Base-by-base conservation (phyloP, 92 coral and sea anemone genomes). In the Epizoanthus fatuus region DNA sequence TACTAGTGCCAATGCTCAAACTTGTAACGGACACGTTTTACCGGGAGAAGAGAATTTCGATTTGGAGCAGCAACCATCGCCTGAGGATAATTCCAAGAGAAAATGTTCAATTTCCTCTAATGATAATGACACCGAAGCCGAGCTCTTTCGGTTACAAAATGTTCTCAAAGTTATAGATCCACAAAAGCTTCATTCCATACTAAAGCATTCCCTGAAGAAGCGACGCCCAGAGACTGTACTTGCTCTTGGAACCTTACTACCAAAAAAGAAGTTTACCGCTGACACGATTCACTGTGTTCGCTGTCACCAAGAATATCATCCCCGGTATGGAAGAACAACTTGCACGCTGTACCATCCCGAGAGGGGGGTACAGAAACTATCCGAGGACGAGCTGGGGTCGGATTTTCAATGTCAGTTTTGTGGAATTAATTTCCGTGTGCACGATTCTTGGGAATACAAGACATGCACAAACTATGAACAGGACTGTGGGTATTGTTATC, bases 231-330 rank as follows among this genome's bases (percentile, higher is more conserved):
- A 83, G 76, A 55, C 73, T 25, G 89, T 95, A 14, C 32, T 55
- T 14, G 94, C 96, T 1, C 39, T 95, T 32, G 90, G 92, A 11
- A 84, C 85, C 22, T 72, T 95, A 62, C 81, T 95, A 10, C 98
- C 98, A 0, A 92, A 88, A 76, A 80, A 72, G 70, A 90, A 80
- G 65, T 95, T 86, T 55, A 91, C 96, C 62, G 92, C 93, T 71
- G 98, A 92, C 89, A 92, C 98, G 1, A 82, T 90, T 57, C 98
- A 95, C 75, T 95, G 98, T 42, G 98, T 95, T 72, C 95, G 98
- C 29, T 95, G 98, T 81, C 98, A 95, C 91, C 86, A 92, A 44
- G 96, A 95, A 47, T 95, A 92, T 58, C 91, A 86, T 74, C 98
- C 94, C 9, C 74, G 45, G 11, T 93, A 67, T 59, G 94, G 94